Base-by-base conservation (phyloP, 2,888 invertebrate species). In the Hipparchia semele region DNA sequence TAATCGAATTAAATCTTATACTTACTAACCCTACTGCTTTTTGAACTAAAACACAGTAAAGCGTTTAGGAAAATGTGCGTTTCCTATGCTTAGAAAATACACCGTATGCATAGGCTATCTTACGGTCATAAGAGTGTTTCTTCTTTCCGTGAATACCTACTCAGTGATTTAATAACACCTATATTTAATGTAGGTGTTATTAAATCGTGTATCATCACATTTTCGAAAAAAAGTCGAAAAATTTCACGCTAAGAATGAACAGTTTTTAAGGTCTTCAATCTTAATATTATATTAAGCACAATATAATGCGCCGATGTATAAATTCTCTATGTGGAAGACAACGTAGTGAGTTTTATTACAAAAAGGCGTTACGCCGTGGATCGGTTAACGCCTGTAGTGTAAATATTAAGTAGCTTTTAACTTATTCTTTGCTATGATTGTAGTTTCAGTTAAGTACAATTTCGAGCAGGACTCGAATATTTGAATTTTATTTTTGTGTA, bases 281-380 rank as follows among this genome's bases (percentile, higher is more conserved):
- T 23, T 39, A 39, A 13, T 68, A 67, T 69, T 68, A 70, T 39
- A 54, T 64, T 53, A 73, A 86, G 89, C 91, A 90, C 90, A 91
- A 88, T 83, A 82, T 73, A 51, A 12, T 83, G 82, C 82, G 81
- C 82, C 83, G 82, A 82, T 83, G 70, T 90, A 86, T 90, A 87
- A 78, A 86, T 88, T 86, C 82, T 90, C 85, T 86, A 87, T 87
- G 87, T 88, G 92, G 91, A 92, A 92, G 92, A 92, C 92, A 90
- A 85, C 88, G 89, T 90, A 92, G 92, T 92, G 92, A 92, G 92
- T 87, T 84, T 86, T 83, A 86, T 86, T 82, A 39, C 73, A 76
- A 77, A 71, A 75, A 77, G 80, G 76, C 77, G 72, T 72, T 69
- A 69, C 66, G 69, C 77, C 75, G 79, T 78, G 61, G 79, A 75